Evolutionary conservation across 2,113 vertebrate species (phyloP), one percentile per base, ranked within the genome.

Genomic region (Pseudopodoces humilis): DNA sequence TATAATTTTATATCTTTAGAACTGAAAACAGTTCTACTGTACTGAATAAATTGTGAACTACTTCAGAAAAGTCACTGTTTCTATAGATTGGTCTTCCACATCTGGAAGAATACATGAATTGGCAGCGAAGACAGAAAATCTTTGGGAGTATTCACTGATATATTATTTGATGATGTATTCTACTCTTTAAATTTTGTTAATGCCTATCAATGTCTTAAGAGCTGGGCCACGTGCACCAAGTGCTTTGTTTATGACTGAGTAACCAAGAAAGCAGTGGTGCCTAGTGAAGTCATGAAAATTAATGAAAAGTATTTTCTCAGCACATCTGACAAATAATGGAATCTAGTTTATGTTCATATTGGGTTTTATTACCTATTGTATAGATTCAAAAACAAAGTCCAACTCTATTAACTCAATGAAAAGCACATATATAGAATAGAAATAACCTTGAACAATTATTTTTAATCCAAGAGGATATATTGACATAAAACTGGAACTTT

Each of bases 161-260:
- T 89, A 83, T 95, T 84, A 91, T 93, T 81, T 56, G 64, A 83
- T 86, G 39, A 83, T 31, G 80, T 68, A 70, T 23, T 91, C 46
- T 76, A 18, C 31, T 83, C 62, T 96, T 92, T 58, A 80, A 83
- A 69, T 91, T 82, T 68, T 69, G 41, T 60, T 95, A 82, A 90
- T 94, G 63, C 53, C 81, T 91, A 55, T n/a, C 27, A 65, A 3
- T 37, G 41, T 87, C 62, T 52, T 52, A 68, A 75, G 27, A 76
- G 33, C 44, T 89, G 67, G 69, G 44, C 53, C 76, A 44, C 20
- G 41, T 43, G 16, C 64, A 88, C 23, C 6, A 7, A 28, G 49
- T 82, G 20, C 76, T 88, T 94, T 5, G 18, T 88, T 86, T 87
- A 69, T 71, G 58, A 83, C 52, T 41, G 39, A 43, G 13, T 95